Percentiles rank a stretch among this genome's conserved stretches.
These are phyloP conservation scores for Agrochola macilenta DNA, from an alignment of 2,888 invertebrate species.

Conservation along the genomic window DNA sequence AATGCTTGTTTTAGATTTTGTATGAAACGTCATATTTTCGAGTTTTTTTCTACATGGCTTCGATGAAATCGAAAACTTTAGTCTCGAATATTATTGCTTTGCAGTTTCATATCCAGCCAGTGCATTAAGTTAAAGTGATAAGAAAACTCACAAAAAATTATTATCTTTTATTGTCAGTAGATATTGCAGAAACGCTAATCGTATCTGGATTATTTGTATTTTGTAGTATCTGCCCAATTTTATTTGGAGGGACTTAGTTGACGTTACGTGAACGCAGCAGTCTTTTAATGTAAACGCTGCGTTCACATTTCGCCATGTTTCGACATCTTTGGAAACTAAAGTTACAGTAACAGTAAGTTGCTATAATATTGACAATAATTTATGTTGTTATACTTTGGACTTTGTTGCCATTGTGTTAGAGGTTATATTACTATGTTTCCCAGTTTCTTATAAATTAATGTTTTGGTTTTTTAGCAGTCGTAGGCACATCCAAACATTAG, in stretches of 20 bases:
- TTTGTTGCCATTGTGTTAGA: slow-evolving; percentile 10
- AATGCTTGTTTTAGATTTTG: slow-evolving; percentile 14
- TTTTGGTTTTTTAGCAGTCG: slow-evolving; percentile 12
- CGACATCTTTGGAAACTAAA: background rate
- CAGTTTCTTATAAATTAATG: background rate
- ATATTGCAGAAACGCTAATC: background rate
- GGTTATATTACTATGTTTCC: slow-evolving; percentile 6
- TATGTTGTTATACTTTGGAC: slow-evolving; percentile 1
- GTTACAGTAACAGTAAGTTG: background rate
- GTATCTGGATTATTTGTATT: background rate
- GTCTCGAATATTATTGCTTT: background rate
- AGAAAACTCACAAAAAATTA: slow-evolving; percentile 1
- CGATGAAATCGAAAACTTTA: background rate
- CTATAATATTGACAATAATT: background rate
- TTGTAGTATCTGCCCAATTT: background rate
- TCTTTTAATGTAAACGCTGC: background rate
- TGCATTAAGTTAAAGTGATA: slow-evolving; percentile 1
- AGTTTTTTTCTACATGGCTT: background rate
- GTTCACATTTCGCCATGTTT: background rate
- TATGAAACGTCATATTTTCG: slow-evolving; percentile 13
- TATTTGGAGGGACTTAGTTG: background rate
- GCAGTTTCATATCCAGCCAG: background rate
- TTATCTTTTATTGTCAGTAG: slow-evolving; percentile 6
- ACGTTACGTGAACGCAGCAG: background rate
- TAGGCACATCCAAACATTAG: slow-evolving; percentile 19